Evolutionary conservation across 2,797 vertebrate genomes (phyloP).

Genomic region (Pseudochirops cupreus): DNA sequence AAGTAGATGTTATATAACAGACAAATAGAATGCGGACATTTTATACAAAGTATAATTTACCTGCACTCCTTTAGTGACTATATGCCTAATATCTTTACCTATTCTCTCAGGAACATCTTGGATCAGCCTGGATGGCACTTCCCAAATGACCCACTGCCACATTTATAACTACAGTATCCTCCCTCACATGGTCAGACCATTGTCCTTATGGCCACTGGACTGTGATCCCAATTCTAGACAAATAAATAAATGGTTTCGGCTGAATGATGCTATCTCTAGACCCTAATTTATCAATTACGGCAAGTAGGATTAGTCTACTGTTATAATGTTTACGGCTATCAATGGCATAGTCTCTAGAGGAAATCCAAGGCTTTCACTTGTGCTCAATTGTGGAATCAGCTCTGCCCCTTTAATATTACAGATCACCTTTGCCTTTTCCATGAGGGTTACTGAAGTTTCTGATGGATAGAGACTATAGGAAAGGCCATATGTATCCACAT

Average conservation of each 20-base stretch:
- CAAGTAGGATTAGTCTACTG: not conserved
- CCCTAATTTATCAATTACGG: not conserved
- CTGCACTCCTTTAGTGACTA: not conserved
- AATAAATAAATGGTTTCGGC: not conserved
- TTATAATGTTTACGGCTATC: not conserved
- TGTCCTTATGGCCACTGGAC: not conserved
- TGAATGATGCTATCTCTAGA: not conserved
- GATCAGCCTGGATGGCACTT: not conserved
- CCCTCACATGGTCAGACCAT: not conserved
- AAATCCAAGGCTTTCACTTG: not conserved
- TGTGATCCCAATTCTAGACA: not conserved
- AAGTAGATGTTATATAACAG: not conserved
- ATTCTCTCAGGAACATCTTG: not conserved
- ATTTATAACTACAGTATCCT: not conserved
- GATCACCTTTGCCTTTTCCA: not conserved
- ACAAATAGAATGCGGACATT: not conserved
- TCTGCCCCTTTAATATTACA: not conserved
- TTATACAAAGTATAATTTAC: not conserved
- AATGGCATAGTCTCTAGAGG: not conserved
- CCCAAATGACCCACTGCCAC: not conserved
- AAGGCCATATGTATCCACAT: not conserved
- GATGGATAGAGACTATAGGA: not conserved
- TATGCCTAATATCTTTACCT: not conserved
- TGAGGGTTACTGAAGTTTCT: not conserved
- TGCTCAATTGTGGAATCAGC: not conserved